phyloP scores from a whole-genome alignment of 2,888 invertebrate species.

The Andrena chrysosceles region DNA sequence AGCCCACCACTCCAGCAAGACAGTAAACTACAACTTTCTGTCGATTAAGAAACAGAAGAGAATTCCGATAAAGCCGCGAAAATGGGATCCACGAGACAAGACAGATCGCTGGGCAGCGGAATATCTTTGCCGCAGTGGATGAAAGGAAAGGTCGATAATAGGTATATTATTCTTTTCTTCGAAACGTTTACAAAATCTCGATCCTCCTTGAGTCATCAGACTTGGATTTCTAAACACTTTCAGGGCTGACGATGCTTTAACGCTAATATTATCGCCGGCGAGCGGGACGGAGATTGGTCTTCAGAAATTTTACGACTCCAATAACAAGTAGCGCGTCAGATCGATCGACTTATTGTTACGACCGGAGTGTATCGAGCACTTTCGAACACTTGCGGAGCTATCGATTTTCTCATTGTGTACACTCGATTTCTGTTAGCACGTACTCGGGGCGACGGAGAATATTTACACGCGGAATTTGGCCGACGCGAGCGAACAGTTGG shows the following conservation, averaged over 20 bases:
- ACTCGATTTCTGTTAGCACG: not conserved
- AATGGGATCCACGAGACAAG: slow-evolving; percentile 82
- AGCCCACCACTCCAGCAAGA: not conserved
- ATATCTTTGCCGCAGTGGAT: slow-evolving; percentile 91
- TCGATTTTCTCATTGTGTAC: not conserved
- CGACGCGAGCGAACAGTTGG: slow-evolving; percentile 30
- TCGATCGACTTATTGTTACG: not conserved
- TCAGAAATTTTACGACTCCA: not conserved
- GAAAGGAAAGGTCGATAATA: slow-evolving; percentile 88
- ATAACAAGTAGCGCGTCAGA: not conserved
- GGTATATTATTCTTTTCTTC: slow-evolving; percentile 79
- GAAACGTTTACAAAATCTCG: not conserved
- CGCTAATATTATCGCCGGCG: not conserved
- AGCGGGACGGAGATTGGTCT: not conserved
- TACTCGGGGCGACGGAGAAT: not conserved
- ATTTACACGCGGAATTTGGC: slow-evolving; percentile 56
- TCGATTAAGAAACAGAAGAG: not conserved
- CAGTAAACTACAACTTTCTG: not conserved
- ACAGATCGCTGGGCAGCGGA: slow-evolving; percentile 83
- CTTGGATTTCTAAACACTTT: not conserved
- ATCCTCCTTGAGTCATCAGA: not conserved
- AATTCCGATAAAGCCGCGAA: slow-evolving; percentile 14
- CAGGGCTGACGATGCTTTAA: not conserved
- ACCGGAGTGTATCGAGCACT: not conserved
- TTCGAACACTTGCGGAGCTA: not conserved